Base-by-base conservation (phyloP, 2,888 invertebrate genomes). In the Morinoia aosen region DNA sequence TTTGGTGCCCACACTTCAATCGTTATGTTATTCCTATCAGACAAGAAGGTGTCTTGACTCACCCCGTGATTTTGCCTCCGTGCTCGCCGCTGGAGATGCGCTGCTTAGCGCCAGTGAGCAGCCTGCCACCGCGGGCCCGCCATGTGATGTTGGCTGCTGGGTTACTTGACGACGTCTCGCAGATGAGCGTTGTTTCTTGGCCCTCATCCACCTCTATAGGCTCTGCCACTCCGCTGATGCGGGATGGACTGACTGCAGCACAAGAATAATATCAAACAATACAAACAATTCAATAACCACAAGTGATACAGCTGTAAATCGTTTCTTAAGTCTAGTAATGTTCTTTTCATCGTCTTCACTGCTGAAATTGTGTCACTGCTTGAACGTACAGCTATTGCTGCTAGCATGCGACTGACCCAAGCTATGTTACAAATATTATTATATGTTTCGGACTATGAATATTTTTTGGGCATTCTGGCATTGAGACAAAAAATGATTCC, bases 151-250 rank as follows among this genome's bases (percentile, higher is more conserved):
- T 98, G 0, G 99, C 98, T 4, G 99, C 98, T 0, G 99, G 99
- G 97, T 99, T 99, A 97, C 99, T 99, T 96, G 99, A 98, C 93
- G 98, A 98, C 0, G 99, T 98, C 97, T 99, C 98, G 97, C 99
- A 99, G 97, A 98, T 98, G 96, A 99, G 97, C 39, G 98, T 98
- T 11, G 98, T 98, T 97, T 98, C 98, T 96, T 98, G 98, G 96
- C 98, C 99, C 12, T 98, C 98, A 97, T 96, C 96, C 10, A 96
- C 96, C 48, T 95, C 94, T 14, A 95, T 58, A 33, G 96, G 96
- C 19, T 95, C 40, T 8, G 95, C 95, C 96, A 98, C 98, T 95
- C 99, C 99, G 97, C 98, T 98, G 39, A 99, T 98, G 95, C 98
- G 98, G 97, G 98, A 98, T 16, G 99, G 99, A 10, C 99, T 98